Evolutionary conservation across 2,113 vertebrate genomes (phyloP).

Genomic region (Mus spicilegus): DNA sequence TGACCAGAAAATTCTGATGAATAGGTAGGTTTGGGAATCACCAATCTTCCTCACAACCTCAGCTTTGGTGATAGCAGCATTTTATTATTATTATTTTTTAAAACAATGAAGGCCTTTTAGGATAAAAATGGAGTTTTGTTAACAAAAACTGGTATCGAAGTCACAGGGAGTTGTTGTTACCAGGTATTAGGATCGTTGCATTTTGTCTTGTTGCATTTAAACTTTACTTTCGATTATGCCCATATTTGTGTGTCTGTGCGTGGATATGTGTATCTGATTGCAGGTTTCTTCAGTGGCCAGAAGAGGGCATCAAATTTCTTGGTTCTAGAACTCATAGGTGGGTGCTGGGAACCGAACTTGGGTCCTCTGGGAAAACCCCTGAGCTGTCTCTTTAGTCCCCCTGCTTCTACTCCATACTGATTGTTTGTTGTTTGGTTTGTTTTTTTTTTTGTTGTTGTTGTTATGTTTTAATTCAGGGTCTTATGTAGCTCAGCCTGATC

Average conservation of each 20-base stretch:
- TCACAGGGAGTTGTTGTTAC: background rate
- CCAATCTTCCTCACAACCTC: background rate
- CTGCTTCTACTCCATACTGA: background rate
- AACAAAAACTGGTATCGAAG: slow-evolving; percentile 36
- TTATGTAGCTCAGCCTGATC: background rate
- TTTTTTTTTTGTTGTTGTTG: too few relatives aligned
- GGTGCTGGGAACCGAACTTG: background rate
- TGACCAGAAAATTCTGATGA: slow-evolving; percentile 39
- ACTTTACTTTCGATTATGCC: background rate
- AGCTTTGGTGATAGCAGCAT: background rate
- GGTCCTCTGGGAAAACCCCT: background rate
- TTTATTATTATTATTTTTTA: slow-evolving; percentile 63
- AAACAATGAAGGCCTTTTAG: background rate
- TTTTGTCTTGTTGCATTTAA: background rate
- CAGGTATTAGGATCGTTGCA: background rate
- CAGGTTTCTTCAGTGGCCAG: background rate
- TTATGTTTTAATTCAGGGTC: background rate
- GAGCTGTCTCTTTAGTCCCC: background rate
- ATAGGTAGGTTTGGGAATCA: background rate
- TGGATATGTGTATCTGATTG: background rate
- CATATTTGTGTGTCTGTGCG: background rate
- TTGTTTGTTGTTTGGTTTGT: too few relatives aligned
- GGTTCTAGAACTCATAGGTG: background rate
- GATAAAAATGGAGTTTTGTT: slow-evolving; percentile 37
- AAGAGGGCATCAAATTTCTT: background rate